Evolutionary conservation across 2,797 vertebrate genomes (phyloP).

Genomic region (Anabacerthia variegaticeps): DNA sequence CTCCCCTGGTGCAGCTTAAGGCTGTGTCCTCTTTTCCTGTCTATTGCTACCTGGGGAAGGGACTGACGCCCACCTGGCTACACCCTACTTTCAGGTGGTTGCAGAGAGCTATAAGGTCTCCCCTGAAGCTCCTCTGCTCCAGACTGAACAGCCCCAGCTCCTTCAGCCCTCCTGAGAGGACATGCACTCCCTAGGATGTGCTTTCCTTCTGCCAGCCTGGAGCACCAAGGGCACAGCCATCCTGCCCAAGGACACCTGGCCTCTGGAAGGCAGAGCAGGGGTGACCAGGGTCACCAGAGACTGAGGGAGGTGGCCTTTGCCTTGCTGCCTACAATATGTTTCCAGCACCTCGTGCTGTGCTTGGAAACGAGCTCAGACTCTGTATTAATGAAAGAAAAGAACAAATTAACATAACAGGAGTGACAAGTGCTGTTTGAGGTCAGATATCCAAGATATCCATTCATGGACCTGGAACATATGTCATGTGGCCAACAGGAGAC

Average conservation of each 20-base stretch:
- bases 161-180: fast-evolving
- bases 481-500: background rate
- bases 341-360: background rate
- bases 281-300: fast-evolving
- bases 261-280: background rate
- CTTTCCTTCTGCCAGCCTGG: too few species aligned
- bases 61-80: fast-evolving
- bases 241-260: background rate
- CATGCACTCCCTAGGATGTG: fast-evolving
- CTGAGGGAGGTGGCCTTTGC: too few species aligned
- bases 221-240: background rate
- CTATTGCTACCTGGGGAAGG: background rate
- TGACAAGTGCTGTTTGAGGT: background rate
- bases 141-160: fast-evolving
- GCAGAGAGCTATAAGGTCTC: fast-evolving
- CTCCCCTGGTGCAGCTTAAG: background rate
- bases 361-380: too few species aligned
- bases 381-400: background rate
- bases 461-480: fast-evolving
- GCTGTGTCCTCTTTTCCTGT: background rate
- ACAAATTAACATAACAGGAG: too few species aligned
- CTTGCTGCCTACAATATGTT: background rate
- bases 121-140: background rate
- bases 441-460: too few species aligned
- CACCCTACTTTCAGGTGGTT: background rate